Percentiles rank a stretch among this genome's conserved stretches.
phyloP scores from a whole-genome alignment of 2,113 vertebrate species.

The Muntiacus muntjak region DNA sequence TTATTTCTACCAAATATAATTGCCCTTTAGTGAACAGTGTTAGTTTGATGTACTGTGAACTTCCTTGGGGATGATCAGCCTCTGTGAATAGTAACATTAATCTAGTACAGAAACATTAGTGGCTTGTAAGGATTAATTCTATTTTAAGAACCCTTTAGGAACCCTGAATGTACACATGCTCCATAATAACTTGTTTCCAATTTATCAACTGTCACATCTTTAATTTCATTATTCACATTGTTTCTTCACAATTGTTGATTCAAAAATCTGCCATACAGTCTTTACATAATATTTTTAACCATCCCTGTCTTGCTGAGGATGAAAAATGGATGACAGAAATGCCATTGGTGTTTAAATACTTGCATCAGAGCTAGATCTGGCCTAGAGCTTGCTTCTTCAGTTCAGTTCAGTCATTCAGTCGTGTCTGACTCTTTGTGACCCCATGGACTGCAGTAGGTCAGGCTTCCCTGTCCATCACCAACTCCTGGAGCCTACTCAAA shows the following conservation, averaged over 20 bases:
- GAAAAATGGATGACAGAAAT: background rate
- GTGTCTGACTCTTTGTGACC: accelerated
- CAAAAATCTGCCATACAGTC: background rate
- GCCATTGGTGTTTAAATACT: background rate
- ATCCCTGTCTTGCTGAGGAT: background rate
- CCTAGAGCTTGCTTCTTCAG: background rate
- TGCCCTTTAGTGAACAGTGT: conserved; percentile 57
- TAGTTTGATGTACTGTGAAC: conserved; percentile 48
- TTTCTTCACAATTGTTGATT: conserved; percentile 43
- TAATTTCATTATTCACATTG: conserved; percentile 51
- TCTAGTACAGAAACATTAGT: conserved; percentile 59
- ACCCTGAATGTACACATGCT: conserved; percentile 30
- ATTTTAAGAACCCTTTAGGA: conserved; percentile 62
- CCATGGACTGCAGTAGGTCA: background rate
- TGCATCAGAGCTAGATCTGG: background rate
- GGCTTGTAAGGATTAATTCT: conserved; percentile 65
- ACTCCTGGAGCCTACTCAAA: background rate
- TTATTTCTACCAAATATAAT: conserved; percentile 70
- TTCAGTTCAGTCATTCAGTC: background rate
- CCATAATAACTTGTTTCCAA: conserved; percentile 53
- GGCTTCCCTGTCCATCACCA: background rate
- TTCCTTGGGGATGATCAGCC: conserved; percentile 58
- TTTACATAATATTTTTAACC: conserved; percentile 53
- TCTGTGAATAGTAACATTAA: conserved; percentile 63
- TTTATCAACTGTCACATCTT: conserved; percentile 59